These are phyloP conservation scores for Alcedo atthis DNA, from an alignment of 2,797 vertebrate genomes.

Conservation along the genomic window DNA sequence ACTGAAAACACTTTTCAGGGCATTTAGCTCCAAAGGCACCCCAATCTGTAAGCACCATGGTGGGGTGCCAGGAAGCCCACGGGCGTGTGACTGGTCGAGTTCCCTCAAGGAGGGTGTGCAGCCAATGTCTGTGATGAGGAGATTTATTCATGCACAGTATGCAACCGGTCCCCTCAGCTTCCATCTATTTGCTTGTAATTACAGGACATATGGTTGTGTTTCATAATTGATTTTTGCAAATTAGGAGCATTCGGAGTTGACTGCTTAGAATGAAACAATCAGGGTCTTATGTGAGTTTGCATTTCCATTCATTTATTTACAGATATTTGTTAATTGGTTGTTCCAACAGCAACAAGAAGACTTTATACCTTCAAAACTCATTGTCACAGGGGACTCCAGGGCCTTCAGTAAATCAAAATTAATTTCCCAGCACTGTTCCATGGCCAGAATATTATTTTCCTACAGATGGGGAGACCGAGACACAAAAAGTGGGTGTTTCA, in stretches of 20 bases:
- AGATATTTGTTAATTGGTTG: background rate
- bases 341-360: background rate
- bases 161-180: slow-evolving; percentile 1
- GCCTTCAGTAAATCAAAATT: background rate
- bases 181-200: slow-evolving; percentile 58
- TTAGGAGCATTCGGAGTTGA: slow-evolving; percentile 15
- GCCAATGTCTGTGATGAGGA: background rate
- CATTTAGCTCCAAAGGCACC: background rate
- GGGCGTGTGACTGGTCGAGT: background rate
- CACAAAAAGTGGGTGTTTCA: background rate
- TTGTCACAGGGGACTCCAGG: background rate
- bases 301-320: slow-evolving; percentile 31
- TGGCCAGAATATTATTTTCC: background rate
- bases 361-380: background rate
- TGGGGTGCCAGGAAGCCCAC: background rate
- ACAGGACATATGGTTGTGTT: slow-evolving; percentile 62
- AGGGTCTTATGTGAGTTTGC: background rate
- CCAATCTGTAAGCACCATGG: background rate
- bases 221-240: slow-evolving; percentile 67
- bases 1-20: background rate
- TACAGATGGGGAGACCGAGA: background rate
- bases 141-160: slow-evolving; percentile 5
- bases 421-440: background rate
- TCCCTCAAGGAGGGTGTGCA: background rate
- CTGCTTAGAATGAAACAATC: slow-evolving; percentile 21